These are phyloP conservation scores for Tokudaia tokunoshimensis DNA, from an alignment of 2,797 vertebrate genomes.

Conservation along the genomic window DNA sequence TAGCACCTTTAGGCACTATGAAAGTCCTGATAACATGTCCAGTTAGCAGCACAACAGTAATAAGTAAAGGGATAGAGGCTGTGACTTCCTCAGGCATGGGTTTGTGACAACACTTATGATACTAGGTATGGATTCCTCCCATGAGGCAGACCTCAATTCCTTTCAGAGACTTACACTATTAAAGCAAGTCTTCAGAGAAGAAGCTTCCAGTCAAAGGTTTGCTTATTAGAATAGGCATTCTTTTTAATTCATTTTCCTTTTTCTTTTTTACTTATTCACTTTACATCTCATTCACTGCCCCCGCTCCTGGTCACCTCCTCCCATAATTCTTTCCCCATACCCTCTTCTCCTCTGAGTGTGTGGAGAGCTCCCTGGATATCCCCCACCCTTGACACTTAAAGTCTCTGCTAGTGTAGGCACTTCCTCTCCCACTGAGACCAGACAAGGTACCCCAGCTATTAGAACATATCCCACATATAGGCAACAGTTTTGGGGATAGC, in stretches of 20 bases:
- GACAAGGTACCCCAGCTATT: neutral
- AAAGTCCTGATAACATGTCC: no score
- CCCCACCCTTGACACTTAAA: neutral
- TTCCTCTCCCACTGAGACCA: neutral
- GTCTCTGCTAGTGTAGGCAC: neutral
- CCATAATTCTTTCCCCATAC: neutral
- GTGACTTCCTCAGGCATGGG: neutral
- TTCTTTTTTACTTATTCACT: neutral
- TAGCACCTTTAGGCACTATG: no score
- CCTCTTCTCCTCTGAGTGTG: neutral
- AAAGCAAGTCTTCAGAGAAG: neutral
- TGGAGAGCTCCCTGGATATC: neutral
- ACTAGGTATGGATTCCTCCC: neutral
- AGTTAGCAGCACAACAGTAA: no score
- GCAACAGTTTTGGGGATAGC: neutral
- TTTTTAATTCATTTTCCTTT: neutral
- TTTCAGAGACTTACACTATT: neutral
- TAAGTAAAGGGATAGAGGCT: neutral
- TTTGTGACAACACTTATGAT: no score
- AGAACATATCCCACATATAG: neutral
- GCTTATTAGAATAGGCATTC: neutral
- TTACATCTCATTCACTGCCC: neutral
- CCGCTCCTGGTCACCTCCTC: neutral
- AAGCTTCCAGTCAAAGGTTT: neutral
- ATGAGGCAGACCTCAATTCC: neutral